A percentile compares a stretch with the other conserved stretches of the same genome.
Conservation (phyloP, 2,113 vertebrate species). For the Seriola aureovittata region DNA sequence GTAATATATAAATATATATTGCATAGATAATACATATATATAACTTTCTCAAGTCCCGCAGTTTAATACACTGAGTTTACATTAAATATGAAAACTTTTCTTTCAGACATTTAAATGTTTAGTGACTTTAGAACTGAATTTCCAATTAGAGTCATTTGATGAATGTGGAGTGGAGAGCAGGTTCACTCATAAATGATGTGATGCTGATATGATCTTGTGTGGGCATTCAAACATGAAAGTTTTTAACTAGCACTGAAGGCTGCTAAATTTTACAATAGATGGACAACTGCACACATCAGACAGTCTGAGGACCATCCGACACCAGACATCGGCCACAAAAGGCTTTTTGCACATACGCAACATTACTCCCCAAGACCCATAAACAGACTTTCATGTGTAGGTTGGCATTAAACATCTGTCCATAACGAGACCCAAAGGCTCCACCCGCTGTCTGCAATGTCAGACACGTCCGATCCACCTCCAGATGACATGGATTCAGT, state of each 20-base stretch:
- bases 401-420: background rate
- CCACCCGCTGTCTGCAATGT: background rate
- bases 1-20: background rate
- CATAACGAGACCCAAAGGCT: background rate
- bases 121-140: background rate
- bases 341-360: background rate
- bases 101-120: background rate
- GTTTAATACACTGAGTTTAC: background rate
- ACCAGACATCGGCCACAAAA: background rate
- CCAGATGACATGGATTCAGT: background rate
- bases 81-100: conserved; percentile 19
- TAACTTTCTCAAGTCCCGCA: background rate
- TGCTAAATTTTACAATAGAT: background rate
- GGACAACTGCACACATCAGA: background rate
- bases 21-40: too few species aligned
- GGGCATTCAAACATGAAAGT: background rate
- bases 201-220: background rate
- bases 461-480: background rate
- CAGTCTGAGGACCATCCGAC: too few species aligned
- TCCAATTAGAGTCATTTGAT: background rate
- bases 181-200: background rate
- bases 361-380: background rate
- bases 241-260: background rate
- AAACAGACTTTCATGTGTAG: background rate
- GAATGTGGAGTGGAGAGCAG: background rate